Evolutionary conservation across 2,113 vertebrate genomes (phyloP).

Genomic region (Phainopepla nitens): DNA sequence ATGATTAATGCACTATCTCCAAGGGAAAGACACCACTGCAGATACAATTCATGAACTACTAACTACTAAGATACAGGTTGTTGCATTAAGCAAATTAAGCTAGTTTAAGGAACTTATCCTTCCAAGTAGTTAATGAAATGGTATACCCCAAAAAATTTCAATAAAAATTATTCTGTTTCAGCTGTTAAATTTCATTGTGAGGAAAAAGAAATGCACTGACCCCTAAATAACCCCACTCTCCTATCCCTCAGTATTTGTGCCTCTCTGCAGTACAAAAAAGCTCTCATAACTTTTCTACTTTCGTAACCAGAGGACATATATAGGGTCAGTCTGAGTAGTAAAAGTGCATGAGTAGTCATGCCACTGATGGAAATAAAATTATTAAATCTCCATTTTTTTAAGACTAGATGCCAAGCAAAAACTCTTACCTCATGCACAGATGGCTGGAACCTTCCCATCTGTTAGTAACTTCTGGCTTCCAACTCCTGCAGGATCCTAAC

Average conservation of each 20-base stretch:
- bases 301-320: not conserved
- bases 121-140: not conserved
- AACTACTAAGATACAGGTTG: not conserved
- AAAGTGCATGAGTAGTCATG: not conserved
- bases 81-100: not conserved
- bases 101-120: not conserved
- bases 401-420: not conserved
- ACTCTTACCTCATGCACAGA: not conserved
- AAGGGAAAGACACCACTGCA: not conserved
- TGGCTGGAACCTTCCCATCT: not conserved
- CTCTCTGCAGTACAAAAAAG: not conserved
- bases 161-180: not conserved
- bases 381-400: not conserved
- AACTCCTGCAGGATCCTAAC: not conserved
- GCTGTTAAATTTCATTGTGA: not conserved
- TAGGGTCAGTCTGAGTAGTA: not conserved
- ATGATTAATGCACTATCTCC: not conserved
- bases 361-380: not conserved
- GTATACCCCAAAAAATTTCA: not conserved
- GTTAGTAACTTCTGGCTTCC: not conserved
- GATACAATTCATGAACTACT: not conserved
- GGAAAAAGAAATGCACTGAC: constrained; percentile 4
- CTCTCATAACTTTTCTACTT: not conserved
- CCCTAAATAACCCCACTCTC: not conserved
- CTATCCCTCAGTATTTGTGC: not conserved